Percentiles rank a stretch among this genome's conserved stretches.
These are phyloP conservation scores for Caenorhabditis latens DNA, from an alignment of 1,140 invertebrate species.

Conservation along the genomic window DNA sequence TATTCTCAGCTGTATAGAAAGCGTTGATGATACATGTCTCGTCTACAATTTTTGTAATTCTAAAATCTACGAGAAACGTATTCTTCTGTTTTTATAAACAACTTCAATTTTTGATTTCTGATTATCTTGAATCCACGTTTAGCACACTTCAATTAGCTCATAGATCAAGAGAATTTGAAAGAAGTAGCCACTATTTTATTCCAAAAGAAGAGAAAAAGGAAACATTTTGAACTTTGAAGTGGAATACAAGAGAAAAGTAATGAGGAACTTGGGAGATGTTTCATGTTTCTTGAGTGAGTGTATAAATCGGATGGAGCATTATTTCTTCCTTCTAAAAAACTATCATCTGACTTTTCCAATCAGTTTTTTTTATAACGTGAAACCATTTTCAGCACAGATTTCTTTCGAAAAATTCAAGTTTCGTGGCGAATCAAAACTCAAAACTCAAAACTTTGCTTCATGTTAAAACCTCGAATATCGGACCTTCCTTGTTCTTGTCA, in stretches of 20 bases:
- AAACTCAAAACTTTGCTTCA: not conserved
- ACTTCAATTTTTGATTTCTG: not conserved
- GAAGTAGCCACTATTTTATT: not conserved
- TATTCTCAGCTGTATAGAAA: no score
- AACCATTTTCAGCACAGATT: no score
- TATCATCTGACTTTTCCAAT: no score
- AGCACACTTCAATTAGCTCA: slow-evolving; percentile 14
- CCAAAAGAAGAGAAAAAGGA: not conserved
- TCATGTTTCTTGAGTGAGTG: not conserved
- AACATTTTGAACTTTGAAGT: slow-evolving; percentile 23
- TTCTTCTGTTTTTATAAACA: not conserved
- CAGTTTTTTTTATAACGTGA: no score
- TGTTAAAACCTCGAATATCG: not conserved
- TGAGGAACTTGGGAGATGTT: slow-evolving; percentile 30
- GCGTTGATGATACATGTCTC: no score
- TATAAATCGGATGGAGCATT: not conserved
- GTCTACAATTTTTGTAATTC: not conserved
- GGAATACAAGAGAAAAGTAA: slow-evolving; percentile 6
- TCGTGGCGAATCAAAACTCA: not conserved
- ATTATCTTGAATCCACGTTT: not conserved
- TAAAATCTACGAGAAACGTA: not conserved
- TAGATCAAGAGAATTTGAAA: slow-evolving; percentile 6
- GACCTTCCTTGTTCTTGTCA: slow-evolving; percentile 34
- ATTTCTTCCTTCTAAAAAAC: not conserved
- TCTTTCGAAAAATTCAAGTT: no score